Conservation (phyloP, 1,140 invertebrate species). For the Neotoxoptera formosana region DNA sequence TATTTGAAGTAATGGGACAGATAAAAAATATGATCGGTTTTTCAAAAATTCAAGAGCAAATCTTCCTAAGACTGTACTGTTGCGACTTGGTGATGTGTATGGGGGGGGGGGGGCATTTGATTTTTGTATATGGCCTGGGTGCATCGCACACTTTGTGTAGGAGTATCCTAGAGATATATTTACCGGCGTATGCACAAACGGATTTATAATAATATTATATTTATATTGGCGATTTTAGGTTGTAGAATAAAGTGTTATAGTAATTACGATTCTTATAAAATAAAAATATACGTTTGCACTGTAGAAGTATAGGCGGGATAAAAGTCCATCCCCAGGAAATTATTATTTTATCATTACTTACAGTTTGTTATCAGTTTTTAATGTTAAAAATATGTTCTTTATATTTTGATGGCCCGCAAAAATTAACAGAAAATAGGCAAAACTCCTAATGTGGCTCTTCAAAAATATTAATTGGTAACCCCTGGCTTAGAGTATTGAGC, state of each 20-base stretch:
- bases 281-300: background rate
- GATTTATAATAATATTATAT: background rate
- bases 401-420: too few species aligned
- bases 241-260: background rate
- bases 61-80: background rate
- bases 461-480: too few species aligned
- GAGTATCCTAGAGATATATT: background rate
- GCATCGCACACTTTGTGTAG: background rate
- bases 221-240: background rate
- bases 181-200: background rate
- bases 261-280: background rate
- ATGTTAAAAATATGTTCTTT: too few species aligned
- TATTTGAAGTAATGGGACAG: constrained; percentile 23
- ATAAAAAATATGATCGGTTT: background rate
- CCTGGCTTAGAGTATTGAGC: too few species aligned
- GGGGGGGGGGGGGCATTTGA: background rate
- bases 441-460: too few species aligned
- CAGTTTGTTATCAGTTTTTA: too few species aligned
- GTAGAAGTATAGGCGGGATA: background rate
- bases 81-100: background rate
- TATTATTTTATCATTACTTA: background rate
- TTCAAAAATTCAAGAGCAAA: constrained; percentile 19
- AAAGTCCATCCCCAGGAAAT: background rate
- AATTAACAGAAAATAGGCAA: too few species aligned
- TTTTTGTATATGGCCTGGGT: background rate